A percentile compares a stretch with the other conserved stretches of the same genome.
Conservation (phyloP, 2,113 vertebrate genomes). For the Odontophorus gujanensis region DNA sequence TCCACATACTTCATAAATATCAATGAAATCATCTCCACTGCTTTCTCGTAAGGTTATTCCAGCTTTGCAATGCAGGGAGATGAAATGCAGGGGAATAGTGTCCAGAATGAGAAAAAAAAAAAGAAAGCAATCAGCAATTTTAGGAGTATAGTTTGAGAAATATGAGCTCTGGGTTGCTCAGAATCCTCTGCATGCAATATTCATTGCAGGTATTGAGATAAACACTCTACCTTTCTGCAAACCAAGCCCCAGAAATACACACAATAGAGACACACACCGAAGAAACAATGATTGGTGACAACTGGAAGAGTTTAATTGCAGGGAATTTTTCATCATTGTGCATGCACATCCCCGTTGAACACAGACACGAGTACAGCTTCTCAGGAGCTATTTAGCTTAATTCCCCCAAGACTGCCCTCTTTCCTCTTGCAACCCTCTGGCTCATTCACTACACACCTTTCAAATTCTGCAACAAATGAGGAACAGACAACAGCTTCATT, state of each 20-base stretch:
- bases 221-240: not conserved
- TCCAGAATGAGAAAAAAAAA: conserved; percentile 6
- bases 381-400: not conserved
- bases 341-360: not conserved
- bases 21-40: not conserved
- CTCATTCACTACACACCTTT: conserved; percentile 73
- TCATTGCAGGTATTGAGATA: not conserved
- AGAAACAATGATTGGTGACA: not conserved
- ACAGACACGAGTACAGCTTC: not conserved
- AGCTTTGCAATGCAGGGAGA: not conserved
- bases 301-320: not conserved
- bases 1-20: not conserved
- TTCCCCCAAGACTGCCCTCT: conserved; percentile 20
- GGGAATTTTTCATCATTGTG: not conserved
- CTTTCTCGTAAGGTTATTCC: not conserved
- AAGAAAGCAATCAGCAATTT: not conserved
- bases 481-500: conserved; percentile 72
- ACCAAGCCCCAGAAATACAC: not conserved
- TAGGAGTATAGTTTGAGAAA: not conserved
- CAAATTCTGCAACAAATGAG: conserved; percentile 76
- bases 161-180: not conserved
- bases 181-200: not conserved
- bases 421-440: conserved; percentile 20
- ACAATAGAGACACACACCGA: not conserved
- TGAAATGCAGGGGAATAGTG: not conserved